Evolutionary conservation across 2,797 vertebrate species (phyloP).

Genomic region (Gorsachius magnificus): DNA sequence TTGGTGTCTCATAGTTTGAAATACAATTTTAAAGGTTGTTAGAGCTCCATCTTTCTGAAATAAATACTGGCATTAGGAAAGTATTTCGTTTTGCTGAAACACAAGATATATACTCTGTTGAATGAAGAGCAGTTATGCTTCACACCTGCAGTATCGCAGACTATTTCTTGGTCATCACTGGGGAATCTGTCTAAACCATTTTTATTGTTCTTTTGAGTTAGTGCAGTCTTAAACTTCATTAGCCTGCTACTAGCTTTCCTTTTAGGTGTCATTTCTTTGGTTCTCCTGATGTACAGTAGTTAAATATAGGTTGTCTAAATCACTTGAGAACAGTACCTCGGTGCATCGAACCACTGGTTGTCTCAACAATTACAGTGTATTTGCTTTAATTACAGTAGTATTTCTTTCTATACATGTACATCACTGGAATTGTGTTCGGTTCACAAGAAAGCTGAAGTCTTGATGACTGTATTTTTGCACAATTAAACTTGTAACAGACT

Average conservation of each 20-base stretch:
- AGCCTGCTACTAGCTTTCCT: neutral
- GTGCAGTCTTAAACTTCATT: neutral
- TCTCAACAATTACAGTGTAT: neutral
- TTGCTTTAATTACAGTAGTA: neutral
- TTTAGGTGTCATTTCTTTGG: neutral
- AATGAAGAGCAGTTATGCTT: neutral
- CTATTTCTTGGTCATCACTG: neutral
- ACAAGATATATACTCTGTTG: too few species aligned
- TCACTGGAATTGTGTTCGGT: neutral
- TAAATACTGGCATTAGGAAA: neutral
- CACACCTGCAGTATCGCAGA: rapidly evolving
- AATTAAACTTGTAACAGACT: neutral
- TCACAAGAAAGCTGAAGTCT: neutral
- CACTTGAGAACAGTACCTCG: neutral
- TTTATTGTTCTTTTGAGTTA: neutral
- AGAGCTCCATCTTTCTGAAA: neutral
- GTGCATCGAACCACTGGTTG: neutral
- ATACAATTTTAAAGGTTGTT: neutral
- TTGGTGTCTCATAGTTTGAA: neutral
- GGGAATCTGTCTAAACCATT: neutral
- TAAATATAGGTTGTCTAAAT: neutral
- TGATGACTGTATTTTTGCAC: conserved; percentile 24
- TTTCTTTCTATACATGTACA: neutral
- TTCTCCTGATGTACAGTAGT: neutral
- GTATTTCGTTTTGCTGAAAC: neutral